Evolutionary conservation across 2,888 invertebrate genomes (phyloP).

Genomic region (Melanchra persicariae): DNA sequence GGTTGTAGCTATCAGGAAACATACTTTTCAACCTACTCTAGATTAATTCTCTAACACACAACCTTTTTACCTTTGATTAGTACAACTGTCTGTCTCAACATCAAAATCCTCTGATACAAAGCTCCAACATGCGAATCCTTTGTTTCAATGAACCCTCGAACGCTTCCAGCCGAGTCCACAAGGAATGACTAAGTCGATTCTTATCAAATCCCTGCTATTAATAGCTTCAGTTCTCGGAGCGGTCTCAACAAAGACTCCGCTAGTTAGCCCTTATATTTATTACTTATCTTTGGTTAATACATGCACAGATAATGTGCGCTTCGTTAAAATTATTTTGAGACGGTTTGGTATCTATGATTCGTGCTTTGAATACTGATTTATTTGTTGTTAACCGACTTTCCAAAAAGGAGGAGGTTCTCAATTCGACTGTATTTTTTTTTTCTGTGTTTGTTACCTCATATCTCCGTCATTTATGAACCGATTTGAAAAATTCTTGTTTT

Average conservation of each 20-base stretch:
- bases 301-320: slow-evolving; percentile 61
- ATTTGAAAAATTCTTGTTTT: too few species aligned
- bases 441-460: too few species aligned
- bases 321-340: slow-evolving; percentile 57
- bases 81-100: background rate
- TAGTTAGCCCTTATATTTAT: slow-evolving; percentile 59
- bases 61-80: background rate
- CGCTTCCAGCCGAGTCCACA: slow-evolving; percentile 41
- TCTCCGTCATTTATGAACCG: too few species aligned
- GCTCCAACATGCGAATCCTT: slow-evolving; percentile 45
- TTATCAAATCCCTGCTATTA: slow-evolving; percentile 65
- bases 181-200: slow-evolving; percentile 65
- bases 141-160: slow-evolving; percentile 44
- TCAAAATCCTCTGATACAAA: slow-evolving; percentile 10
- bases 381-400: too few species aligned
- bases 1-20: too few species aligned
- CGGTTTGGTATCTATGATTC: slow-evolving; percentile 38
- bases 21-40: too few species aligned
- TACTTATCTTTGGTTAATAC: slow-evolving; percentile 64
- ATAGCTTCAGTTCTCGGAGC: slow-evolving; percentile 64
- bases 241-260: slow-evolving; percentile 58
- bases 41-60: too few species aligned
- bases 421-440: too few species aligned
- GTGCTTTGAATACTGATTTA: slow-evolving; percentile 40
- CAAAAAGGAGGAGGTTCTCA: too few species aligned